A percentile compares a stretch with the other conserved stretches of the same genome.
Conservation (phyloP, 64 coral and sea anemone genomes). For the Actinia equina region DNA sequence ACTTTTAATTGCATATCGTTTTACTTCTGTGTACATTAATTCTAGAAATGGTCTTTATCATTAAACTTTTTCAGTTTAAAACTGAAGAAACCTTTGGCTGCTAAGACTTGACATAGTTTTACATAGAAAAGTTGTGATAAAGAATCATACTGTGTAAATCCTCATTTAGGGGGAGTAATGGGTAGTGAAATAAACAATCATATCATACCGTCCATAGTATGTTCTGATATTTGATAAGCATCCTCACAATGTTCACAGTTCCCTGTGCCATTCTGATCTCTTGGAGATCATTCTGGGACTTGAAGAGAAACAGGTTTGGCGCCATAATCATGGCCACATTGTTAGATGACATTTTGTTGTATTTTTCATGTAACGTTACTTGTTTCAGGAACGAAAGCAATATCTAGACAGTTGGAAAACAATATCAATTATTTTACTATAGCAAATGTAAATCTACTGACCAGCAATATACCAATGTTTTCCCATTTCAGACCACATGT, state of each 20-base stretch:
- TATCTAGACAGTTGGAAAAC: conserved; percentile 30
- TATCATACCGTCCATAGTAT: conserved; percentile 94
- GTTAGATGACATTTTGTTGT: conserved; percentile 97
- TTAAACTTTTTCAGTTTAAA: too few relatives aligned
- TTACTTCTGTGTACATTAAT: too few relatives aligned
- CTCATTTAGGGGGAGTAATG: not conserved
- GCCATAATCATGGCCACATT: conserved; percentile 99
- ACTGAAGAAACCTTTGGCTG: too few relatives aligned
- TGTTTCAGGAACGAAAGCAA: conserved; percentile 80
- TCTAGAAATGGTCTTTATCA: too few relatives aligned
- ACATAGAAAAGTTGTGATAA: too few relatives aligned
- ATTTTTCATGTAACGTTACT: conserved; percentile 73
- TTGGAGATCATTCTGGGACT: conserved; percentile 48
- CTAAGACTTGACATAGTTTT: too few relatives aligned
- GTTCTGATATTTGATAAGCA: conserved; percentile 97
- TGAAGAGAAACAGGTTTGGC: conserved; percentile 82
- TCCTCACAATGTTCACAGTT: conserved; percentile 87
- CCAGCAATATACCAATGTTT: too few relatives aligned
- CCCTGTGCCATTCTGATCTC: conserved; percentile 84
- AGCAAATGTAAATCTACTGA: too few relatives aligned
- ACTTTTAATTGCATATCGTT: too few relatives aligned
- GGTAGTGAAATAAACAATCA: not conserved
- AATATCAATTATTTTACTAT: not conserved
- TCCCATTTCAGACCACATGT: too few relatives aligned
- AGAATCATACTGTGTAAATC: too few relatives aligned